These are phyloP conservation scores for Eulithis prunata DNA, from an alignment of 2,888 invertebrate genomes.

Conservation along the genomic window DNA sequence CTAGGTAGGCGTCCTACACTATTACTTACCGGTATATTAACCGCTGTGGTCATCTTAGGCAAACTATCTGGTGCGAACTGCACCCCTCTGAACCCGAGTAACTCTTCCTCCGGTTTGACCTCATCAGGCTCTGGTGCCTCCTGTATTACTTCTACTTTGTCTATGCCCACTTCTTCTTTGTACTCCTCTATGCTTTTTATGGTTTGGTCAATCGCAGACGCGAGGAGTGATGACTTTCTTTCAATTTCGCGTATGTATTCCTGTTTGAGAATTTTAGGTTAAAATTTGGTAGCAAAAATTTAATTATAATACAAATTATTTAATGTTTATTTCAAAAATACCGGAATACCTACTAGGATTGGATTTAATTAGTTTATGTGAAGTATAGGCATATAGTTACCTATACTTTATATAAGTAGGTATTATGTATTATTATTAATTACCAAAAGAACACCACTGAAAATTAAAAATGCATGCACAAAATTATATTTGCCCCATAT, in stretches of 20 bases:
- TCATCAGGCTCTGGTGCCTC: conserved; percentile 15
- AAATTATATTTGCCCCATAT: too few species aligned
- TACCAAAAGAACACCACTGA: too few species aligned
- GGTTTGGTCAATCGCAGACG: conserved; percentile 75
- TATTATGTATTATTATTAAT: too few species aligned
- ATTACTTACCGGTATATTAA: conserved; percentile 16
- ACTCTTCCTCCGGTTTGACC: conserved; percentile 21
- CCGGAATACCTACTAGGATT: too few species aligned
- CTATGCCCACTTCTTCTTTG: conserved; percentile 72
- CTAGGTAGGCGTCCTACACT: not conserved
- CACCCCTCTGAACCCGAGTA: conserved; percentile 42
- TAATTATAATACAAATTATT: too few species aligned
- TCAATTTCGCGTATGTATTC: conserved; percentile 75
- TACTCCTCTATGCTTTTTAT: conserved; percentile 77
- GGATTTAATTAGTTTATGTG: too few species aligned
- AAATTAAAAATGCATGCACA: too few species aligned
- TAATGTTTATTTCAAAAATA: too few species aligned
- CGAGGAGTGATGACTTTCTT: conserved; percentile 70
- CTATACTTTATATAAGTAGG: too few species aligned
- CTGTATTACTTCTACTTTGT: conserved; percentile 42
- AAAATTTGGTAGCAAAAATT: not conserved
- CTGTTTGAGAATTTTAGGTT: conserved; percentile 45
- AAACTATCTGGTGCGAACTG: conserved; percentile 25
- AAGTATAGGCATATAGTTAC: too few species aligned
- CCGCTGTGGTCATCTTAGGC: conserved; percentile 14